Evolutionary conservation across 2,113 vertebrate genomes (phyloP), one percentile per base, ranked within the genome.

Genomic region (Pseudorhombus dupliciocellatus): DNA sequence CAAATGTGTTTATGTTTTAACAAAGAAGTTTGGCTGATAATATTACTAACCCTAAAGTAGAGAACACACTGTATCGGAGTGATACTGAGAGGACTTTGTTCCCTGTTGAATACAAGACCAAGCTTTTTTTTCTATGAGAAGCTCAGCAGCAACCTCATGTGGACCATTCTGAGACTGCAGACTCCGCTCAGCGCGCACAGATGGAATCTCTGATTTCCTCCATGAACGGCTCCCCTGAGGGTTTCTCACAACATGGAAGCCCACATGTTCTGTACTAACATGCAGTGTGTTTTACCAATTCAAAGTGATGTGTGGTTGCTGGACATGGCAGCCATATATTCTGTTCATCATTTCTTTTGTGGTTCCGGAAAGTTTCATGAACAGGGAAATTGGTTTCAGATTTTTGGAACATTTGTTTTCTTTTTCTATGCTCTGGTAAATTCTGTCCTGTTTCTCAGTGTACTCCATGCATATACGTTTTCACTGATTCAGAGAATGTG

Each of bases 91-190:
- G 51, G 53, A 59, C 26, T 37, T 6, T 57, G 58, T 51, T 68
- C n/a, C 46, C 5, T 20, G 37, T 34, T 2, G 8, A n/a, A 2
- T 10, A 2, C 7, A 10, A 18, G 1, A 9, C 16, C 21, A 25
- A 28, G 25, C 16, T 22, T 21, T 42, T 54, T 42, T 54, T 52
- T 34, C 15, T 5, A 18, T 71, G 8, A 44, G 53, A 77, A 75
- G 84, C 73, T 70, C 77, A 80, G n/a, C 69, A 88, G 73, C 20
- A 89, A 85, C 92, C 72, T 87, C 86, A 4, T 81, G 91, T 93
- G 93, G 90, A 51, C 34, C 6, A 21, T 24, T 59, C 4, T 2
- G 65, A 64, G 7, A 7, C 66, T 82, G 77, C 87, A 91, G 62
- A 34, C 25, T 72, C 10, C 31, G 21, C 70, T 9, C 30, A 7